phyloP scores from a whole-genome alignment of 64 coral and sea anemone species.

The Stichodactyla helianthus region DNA sequence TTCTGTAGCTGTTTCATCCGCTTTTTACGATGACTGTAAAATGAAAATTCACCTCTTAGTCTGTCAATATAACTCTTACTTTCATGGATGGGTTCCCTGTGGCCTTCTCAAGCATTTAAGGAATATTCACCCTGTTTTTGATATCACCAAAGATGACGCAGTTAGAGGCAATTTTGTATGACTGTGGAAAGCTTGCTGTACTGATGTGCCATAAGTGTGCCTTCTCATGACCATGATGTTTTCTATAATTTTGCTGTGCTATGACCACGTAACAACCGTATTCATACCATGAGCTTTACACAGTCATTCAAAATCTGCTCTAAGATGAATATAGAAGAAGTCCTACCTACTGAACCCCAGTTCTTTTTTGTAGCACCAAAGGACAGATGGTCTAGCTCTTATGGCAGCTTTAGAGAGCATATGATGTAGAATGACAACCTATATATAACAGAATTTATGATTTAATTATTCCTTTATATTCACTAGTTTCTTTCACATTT shows the following conservation, averaged over 20 bases:
- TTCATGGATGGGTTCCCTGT: neutral
- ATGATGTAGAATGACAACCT: conserved; percentile 99
- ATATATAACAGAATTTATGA: neutral
- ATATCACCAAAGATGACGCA: too few species aligned
- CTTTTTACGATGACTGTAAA: conserved; percentile 83
- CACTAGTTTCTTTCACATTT: too few species aligned
- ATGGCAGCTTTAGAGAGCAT: conserved; percentile 93
- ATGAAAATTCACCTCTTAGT: neutral
- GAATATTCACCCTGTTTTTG: too few species aligned
- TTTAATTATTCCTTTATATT: too few species aligned
- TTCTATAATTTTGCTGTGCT: too few species aligned
- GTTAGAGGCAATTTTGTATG: too few species aligned
- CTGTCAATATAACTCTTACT: too few species aligned
- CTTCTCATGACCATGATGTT: too few species aligned
- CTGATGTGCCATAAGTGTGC: too few species aligned
- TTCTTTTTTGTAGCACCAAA: conserved; percentile 99
- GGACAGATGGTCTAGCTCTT: conserved; percentile 85
- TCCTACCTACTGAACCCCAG: conserved; percentile 91
- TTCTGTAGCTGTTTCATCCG: conserved; percentile 98
- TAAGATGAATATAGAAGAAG: neutral
- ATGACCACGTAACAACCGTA: too few species aligned
- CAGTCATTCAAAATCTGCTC: conserved; percentile 1
- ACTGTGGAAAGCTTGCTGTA: too few species aligned
- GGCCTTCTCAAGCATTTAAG: neutral
- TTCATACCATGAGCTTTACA: too few species aligned